These are phyloP conservation scores for Ctenochaetus hawaiiensis DNA, from an alignment of 2,797 vertebrate species.

Conservation along the genomic window DNA sequence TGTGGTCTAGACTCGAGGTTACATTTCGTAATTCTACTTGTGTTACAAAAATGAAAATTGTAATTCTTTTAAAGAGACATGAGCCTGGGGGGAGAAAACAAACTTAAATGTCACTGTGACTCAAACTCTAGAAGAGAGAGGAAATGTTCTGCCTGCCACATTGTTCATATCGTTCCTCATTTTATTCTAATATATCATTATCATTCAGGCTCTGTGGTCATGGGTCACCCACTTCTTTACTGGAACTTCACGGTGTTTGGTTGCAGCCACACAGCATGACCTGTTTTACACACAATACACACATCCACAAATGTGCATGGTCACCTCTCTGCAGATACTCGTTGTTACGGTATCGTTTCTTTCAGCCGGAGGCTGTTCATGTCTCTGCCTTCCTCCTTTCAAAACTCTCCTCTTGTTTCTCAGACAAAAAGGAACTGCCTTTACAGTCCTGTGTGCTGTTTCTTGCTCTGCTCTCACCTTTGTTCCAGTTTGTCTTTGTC, in stretches of 20 bases:
- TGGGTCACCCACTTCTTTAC: conserved; percentile 37
- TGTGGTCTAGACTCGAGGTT: too few species aligned
- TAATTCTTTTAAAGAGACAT: conserved; percentile 12
- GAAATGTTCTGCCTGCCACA: conserved; percentile 10
- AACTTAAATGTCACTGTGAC: conserved; percentile 40
- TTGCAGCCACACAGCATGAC: conserved; percentile 41
- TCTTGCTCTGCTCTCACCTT: conserved; percentile 62
- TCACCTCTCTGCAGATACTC: conserved; percentile 37
- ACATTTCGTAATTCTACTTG: conserved; percentile 6
- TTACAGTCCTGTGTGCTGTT: conserved; percentile 42
- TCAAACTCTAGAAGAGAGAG: conserved; percentile 8
- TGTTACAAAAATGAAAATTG: conserved; percentile 24
- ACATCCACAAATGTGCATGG: conserved; percentile 14
- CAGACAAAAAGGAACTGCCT: conserved; percentile 1
- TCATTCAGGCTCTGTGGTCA: conserved; percentile 30
- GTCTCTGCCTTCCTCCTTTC: conserved; percentile 22
- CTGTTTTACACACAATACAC: conserved; percentile 12
- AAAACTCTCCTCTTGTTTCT: conserved; percentile 27
- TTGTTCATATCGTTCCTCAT: conserved; percentile 33
- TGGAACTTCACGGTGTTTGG: conserved; percentile 42
- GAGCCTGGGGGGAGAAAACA: conserved; percentile 29
- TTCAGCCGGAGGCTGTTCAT: conserved; percentile 43
- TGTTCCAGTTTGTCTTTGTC: conserved; percentile 38
- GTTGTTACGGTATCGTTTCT: conserved; percentile 47
- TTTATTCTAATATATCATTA: neutral